Base-by-base conservation (phyloP, 2,113 vertebrate genomes). In the Hippocampus zosterae region DNA sequence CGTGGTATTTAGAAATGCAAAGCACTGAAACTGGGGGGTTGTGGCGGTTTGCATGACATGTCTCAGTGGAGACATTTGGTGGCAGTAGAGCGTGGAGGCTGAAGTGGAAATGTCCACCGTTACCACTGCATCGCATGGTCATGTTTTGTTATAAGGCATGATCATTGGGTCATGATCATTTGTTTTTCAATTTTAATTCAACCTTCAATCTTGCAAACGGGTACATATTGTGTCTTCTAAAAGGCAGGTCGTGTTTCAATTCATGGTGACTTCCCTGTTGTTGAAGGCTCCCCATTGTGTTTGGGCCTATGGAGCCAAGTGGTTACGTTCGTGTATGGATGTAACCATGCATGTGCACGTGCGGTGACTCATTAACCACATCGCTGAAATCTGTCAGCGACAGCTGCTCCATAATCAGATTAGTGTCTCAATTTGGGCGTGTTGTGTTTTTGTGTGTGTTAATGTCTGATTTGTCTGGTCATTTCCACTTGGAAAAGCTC, bases 371-470 rank as follows among this genome's bases (percentile, higher is more conserved):
- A 85, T 65, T 79, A 77, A 84, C 63, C 70, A 83, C 2, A 50
- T 62, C 74, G 82, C 74, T 82, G 81, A 76, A 78, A 74, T 69
- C 78, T 70, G 27, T 73, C 74, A 78, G 79, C 67, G 79, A 84
- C 83, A 86, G 82, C 80, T 89, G 83, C 85, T 77, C 67, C 77
- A 82, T 88, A 88, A 88, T 89, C 81, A 83, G 79, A 85, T 85
- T 86, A 88, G 72, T 79, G 56, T 70, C 80, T 83, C 67, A 72
- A 73, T 83, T 80, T 75, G 66, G 33, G 29, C 55, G 3, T 63
- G 76, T 69, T 82, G 67, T 65, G 42, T 79, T 71, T 65, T 42
- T 69, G 42, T 50, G 48, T 64, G 62, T 68, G 62, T 71, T 52
- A 37, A 71, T 77, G 70, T 81, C 57, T 75, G 75, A 64, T 75